Percentiles rank a stretch among this genome's conserved stretches.
These are phyloP conservation scores for Phoebastria nigripes DNA, from an alignment of 2,797 vertebrate genomes.

Conservation along the genomic window DNA sequence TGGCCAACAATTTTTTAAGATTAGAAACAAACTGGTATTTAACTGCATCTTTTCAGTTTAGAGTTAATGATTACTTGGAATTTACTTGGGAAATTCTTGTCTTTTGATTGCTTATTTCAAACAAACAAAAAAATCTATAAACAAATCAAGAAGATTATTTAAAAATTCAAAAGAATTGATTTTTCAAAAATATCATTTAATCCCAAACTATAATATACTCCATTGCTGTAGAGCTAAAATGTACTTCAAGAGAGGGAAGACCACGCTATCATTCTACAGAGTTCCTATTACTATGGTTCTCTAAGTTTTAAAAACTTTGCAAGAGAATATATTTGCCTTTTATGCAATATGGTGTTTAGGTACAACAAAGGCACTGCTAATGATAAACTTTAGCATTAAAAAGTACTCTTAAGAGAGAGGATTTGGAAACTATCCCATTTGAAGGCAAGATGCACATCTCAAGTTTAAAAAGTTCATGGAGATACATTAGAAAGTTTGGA, in stretches of 20 bases:
- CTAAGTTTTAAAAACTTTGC: neutral
- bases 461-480: neutral
- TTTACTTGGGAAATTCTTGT: neutral
- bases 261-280: neutral
- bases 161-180: neutral
- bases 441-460: neutral
- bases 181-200: neutral
- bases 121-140: neutral
- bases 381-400: neutral
- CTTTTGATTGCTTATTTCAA: neutral
- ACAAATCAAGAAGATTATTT: neutral
- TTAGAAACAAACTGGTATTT: neutral
- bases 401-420: neutral
- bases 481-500: neutral
- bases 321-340: neutral
- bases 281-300: neutral
- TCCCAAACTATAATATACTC: neutral
- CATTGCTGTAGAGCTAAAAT: neutral
- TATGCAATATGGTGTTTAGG: fast-evolving
- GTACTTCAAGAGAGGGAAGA: neutral
- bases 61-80: neutral
- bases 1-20: neutral
- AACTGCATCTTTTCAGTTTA: neutral
- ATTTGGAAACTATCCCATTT: neutral
- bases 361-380: neutral